Base-by-base conservation (phyloP, 2,888 invertebrate species). In the Dasysyrphus tricinctus region DNA sequence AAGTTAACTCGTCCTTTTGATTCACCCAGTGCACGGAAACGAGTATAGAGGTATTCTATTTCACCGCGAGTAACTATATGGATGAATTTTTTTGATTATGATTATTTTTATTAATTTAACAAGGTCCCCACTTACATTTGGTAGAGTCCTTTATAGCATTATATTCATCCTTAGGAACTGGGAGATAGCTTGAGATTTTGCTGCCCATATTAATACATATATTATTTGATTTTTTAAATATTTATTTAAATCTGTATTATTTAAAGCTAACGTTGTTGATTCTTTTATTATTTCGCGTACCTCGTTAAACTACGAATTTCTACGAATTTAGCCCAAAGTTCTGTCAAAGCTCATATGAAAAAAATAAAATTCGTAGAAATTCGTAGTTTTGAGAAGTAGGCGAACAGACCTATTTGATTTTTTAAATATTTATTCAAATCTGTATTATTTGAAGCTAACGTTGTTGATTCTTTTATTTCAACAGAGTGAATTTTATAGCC, bases 41-140 rank as follows among this genome's bases (percentile, higher is more conserved):
- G 75, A 0, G 14, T 56, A 47, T 65, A 76, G 9, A 81, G 70
- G 11, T 81, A 76, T 12, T 81, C 70, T 7, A 81, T 76, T 70
- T 81, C 80, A 9, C 16, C 80, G 0, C 61, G 59, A 5, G 59
- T 61, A 59, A 69, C 80, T 80, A 5, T 6, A 3, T 3, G 14
- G 5, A 32, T 5, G 2, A 1, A 5, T 32, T 12, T 9, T 65
- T 1, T 11, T 42, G 0, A 32, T 32, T 32, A 3, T 0, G 32
- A 5, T 24, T 24, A 24, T 2, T 24, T 24, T 24, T 32, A 32
- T 32, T 6, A 6, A 32, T 32, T 32, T 32, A 32, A 32, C n/a
- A 32, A 4, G 34, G n/a, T 8, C 0, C 6, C 6, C 2, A 19
- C 51, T 56, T 24, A 80, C 80, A 80, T 24, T 63, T 75, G 11